Evolutionary conservation across 2,888 invertebrate genomes (phyloP), one percentile per base, ranked within the genome.

Genomic region (Oconnorella tubifera): DNA sequence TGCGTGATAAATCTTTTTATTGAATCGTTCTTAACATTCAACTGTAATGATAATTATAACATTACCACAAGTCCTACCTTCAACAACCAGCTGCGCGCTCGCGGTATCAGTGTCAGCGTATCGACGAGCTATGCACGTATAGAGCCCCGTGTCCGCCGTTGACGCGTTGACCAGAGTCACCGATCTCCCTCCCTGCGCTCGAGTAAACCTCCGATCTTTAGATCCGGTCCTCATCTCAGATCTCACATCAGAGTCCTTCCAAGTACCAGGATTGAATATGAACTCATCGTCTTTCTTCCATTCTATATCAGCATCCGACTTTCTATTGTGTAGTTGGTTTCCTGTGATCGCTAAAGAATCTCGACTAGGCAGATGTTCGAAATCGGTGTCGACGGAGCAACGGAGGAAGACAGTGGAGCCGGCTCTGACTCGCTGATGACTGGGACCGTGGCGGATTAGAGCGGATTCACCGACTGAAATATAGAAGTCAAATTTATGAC

Each of bases 141-240:
- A 81, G 31, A 74, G 69, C 2, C 80, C 80, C 19, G 70, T 71
- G 66, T 80, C 79, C 23, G 70, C 66, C 33, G 71, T 70, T 32
- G 68, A 67, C 4, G 75, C 73, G 56, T 75, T 71, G 19, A 70
- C 63, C 32, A 82, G 74, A 4, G 74, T 75, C 33, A 82, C 71
- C 3, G 73, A 33, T 27, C 62, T 53, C 6, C 50, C 64, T 40
- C 32, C 40, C 27, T 58, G 33, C 48, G 60, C 63, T 10, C 23
- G 31, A 33, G 33, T 53, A n/a, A 63, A 51, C 27, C 65, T 59
- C 25, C 50, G n/a, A 49, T 50, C 64, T 49, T 40, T 58, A 4
- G 31, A 29, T 33, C 58, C 48, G 56, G 23, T 55, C 51, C 62
- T 57, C 49, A 64, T 40, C 6, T 40, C 40, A 6, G 19, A 19